A percentile compares a stretch with the other conserved stretches of the same genome.
Evolutionary conservation across 2,113 vertebrate species (phyloP).

Genomic region (Mus pahari): DNA sequence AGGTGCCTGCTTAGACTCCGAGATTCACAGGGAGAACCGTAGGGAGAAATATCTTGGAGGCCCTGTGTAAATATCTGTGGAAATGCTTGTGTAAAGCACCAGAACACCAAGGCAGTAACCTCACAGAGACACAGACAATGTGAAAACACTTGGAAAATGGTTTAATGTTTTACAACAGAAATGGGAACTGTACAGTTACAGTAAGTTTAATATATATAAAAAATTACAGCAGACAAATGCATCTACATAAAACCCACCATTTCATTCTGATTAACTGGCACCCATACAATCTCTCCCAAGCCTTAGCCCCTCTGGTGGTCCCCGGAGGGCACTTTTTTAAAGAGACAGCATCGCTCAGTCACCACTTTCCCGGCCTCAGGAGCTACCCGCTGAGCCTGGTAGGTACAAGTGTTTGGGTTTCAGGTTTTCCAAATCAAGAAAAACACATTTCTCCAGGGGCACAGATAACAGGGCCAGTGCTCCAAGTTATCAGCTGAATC

Average conservation of each 20-base stretch:
- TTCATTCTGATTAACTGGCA: conserved; percentile 97
- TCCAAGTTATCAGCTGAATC: conserved; percentile 77
- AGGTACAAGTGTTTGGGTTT: conserved; percentile 80
- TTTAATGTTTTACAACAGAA: conserved; percentile 99
- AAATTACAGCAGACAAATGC: conserved; percentile 99
- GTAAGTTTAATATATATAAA: conserved; percentile 98
- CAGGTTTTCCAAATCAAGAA: conserved; percentile 74
- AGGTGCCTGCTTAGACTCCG: background rate
- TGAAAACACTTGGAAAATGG: conserved; percentile 99
- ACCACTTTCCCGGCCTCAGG: conserved; percentile 64
- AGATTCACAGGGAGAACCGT: background rate
- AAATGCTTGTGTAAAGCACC: background rate
- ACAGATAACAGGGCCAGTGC: conserved; percentile 50
- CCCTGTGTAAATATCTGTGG: fast-evolving
- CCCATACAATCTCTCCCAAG: conserved; percentile 94
- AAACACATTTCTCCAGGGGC: conserved; percentile 72
- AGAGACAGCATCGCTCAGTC: conserved; percentile 89
- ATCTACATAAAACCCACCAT: conserved; percentile 96
- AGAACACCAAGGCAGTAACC: background rate
- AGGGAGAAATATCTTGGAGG: background rate
- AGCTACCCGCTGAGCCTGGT: conserved; percentile 80
- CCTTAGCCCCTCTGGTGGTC: conserved; percentile 84
- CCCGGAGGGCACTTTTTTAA: conserved; percentile 84
- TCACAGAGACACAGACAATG: conserved; percentile 83
- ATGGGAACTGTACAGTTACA: conserved; percentile 99